Evolutionary conservation across 1,140 invertebrate species (phyloP).

Genomic region (Eciton burchellii): DNA sequence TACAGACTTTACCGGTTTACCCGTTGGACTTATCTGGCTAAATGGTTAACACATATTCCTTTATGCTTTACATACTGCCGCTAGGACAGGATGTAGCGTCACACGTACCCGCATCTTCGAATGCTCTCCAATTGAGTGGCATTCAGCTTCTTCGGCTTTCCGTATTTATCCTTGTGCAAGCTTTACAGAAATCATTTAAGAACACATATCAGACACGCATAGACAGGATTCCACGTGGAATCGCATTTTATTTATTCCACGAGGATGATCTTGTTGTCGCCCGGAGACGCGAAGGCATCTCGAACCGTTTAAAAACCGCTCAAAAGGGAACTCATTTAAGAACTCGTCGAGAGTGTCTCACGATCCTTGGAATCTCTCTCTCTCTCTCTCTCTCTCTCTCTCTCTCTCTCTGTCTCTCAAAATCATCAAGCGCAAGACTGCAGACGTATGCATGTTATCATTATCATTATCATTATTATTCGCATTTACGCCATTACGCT

Average conservation of each 20-base stretch:
- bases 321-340: neutral
- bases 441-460: neutral
- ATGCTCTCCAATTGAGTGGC: slow-evolving; percentile 94
- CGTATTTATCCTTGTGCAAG: slow-evolving; percentile 95
- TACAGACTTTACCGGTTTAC: slow-evolving; percentile 35
- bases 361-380: neutral
- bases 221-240: slow-evolving; percentile 5
- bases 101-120: slow-evolving; percentile 93
- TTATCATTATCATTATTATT: too few relatives aligned
- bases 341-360: too few relatives aligned
- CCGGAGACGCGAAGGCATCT: neutral
- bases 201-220: slow-evolving; percentile 70
- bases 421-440: neutral
- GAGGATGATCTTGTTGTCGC: neutral
- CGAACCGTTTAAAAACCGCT: too few relatives aligned
- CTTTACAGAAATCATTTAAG: slow-evolving; percentile 90
- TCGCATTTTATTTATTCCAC: slow-evolving; percentile 14
- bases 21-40: slow-evolving; percentile 21
- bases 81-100: slow-evolving; percentile 72
- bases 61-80: slow-evolving; percentile 61
- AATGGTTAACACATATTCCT: slow-evolving; percentile 45
- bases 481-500: neutral
- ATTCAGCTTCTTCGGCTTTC: slow-evolving; percentile 94
- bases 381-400: neutral
- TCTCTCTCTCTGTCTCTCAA: neutral